Evolutionary conservation across 2,797 vertebrate genomes (phyloP).

Genomic region (Mormyrops boulengeri): DNA sequence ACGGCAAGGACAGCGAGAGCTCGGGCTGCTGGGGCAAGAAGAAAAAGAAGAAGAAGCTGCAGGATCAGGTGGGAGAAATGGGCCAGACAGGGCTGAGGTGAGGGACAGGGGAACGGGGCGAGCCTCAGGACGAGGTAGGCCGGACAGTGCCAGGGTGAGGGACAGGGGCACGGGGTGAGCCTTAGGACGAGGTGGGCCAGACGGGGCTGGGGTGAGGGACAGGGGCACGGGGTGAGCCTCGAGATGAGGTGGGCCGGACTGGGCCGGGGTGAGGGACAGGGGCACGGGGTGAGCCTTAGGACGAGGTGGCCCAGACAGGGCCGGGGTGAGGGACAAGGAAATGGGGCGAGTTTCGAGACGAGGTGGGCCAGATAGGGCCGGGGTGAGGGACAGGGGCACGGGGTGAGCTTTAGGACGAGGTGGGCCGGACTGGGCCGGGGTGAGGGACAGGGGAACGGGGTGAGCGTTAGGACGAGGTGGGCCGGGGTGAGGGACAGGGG

Average conservation of each 20-base stretch:
- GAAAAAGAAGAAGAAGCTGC: conserved; percentile 99
- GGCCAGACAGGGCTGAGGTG: neutral
- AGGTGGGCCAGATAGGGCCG: neutral
- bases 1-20: conserved; percentile 85
- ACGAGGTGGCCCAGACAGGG: neutral
- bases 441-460: neutral
- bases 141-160: neutral
- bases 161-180: neutral
- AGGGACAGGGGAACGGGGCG: neutral
- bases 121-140: neutral
- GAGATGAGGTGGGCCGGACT: neutral
- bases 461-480: too few relatives aligned
- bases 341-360: neutral
- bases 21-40: conserved; percentile 99
- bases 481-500: too few relatives aligned
- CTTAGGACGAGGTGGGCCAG: neutral
- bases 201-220: neutral
- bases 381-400: neutral
- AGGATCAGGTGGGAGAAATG: conserved; percentile 79
- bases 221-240: too few relatives aligned
- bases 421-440: neutral
- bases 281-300: too few relatives aligned
- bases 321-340: neutral
- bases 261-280: too few relatives aligned
- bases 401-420: neutral